A percentile compares a stretch with the other conserved stretches of the same genome.
phyloP scores from a whole-genome alignment of 2,797 vertebrate species.

The Periparus ater region DNA sequence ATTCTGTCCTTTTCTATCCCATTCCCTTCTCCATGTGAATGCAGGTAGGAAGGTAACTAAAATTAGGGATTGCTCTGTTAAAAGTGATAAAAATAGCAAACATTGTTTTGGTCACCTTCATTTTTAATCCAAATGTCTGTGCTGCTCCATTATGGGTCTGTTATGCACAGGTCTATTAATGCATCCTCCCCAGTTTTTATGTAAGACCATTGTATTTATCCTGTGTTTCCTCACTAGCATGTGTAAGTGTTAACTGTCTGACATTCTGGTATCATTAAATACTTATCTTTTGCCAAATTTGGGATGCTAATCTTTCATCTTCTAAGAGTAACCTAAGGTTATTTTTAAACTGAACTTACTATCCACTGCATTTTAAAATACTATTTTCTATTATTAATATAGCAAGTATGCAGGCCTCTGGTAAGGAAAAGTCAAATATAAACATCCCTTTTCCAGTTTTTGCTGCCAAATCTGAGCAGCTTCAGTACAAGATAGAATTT shows the following conservation, averaged over 20 bases:
- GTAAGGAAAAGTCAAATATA: conserved; percentile 45
- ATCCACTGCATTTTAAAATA: conserved; percentile 43
- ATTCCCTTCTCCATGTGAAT: conserved; percentile 35
- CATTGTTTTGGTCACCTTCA: neutral
- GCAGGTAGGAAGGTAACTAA: conserved; percentile 34
- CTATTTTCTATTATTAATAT: conserved; percentile 62
- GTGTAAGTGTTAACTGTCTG: conserved; percentile 50
- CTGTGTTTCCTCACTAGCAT: conserved; percentile 22
- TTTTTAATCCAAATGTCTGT: conserved; percentile 54
- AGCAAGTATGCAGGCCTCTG: conserved; percentile 38
- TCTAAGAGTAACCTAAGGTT: conserved; percentile 68
- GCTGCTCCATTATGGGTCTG: conserved; percentile 30
- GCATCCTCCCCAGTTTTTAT: conserved; percentile 60
- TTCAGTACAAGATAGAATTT: conserved; percentile 72
- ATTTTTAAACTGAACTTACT: conserved; percentile 66
- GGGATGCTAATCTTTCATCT: conserved; percentile 30
- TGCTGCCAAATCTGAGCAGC: conserved; percentile 61
- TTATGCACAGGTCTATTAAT: conserved; percentile 49
- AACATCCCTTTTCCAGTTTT: conserved; percentile 67
- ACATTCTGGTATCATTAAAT: conserved; percentile 41
- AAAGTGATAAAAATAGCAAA: conserved; percentile 49
- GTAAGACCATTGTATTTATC: conserved; percentile 44
- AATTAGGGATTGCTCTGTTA: conserved; percentile 40
- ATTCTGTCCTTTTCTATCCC: neutral
- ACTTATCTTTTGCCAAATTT: conserved; percentile 24